Evolutionary conservation across 2,113 vertebrate genomes (phyloP).

Genomic region (Oncorhynchus tshawytscha): DNA sequence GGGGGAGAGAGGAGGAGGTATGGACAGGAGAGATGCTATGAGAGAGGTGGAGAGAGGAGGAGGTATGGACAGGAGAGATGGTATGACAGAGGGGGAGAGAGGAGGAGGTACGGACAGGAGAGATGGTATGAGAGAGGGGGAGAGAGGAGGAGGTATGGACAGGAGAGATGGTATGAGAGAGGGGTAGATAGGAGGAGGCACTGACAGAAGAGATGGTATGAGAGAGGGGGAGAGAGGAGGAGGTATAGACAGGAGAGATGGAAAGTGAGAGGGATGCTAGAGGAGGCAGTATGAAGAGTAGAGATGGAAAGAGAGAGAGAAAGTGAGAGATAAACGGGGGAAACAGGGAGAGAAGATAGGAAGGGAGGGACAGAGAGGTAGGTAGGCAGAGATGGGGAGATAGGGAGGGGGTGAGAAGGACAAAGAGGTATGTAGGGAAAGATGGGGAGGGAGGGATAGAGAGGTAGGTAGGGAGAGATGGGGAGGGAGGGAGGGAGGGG

Average conservation of each 20-base stretch:
- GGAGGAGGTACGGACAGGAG: not conserved
- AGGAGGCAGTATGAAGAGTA: too few relatives aligned
- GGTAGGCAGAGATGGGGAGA: not conserved
- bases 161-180: not conserved
- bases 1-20: too few relatives aligned
- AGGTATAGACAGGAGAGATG: not conserved
- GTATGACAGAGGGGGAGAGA: not conserved
- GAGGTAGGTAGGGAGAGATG: not conserved
- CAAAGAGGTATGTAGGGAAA: not conserved
- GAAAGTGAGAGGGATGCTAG: not conserved
- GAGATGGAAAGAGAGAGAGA: too few relatives aligned
- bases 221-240: constrained; percentile 11
- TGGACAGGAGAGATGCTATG: too few relatives aligned
- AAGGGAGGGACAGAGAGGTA: not conserved
- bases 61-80: not conserved
- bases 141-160: not conserved
- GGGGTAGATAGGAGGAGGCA: not conserved
- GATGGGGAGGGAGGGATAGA: too few relatives aligned
- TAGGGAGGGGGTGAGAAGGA: not conserved
- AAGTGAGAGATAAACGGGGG: too few relatives aligned
- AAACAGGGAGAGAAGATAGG: not conserved
- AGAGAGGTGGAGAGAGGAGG: too few relatives aligned
- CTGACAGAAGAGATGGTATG: not conserved
- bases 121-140: not conserved
- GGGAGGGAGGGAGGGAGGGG: not conserved